These are phyloP conservation scores for Pedionomus torquatus DNA, from an alignment of 2,113 vertebrate genomes.

Conservation along the genomic window DNA sequence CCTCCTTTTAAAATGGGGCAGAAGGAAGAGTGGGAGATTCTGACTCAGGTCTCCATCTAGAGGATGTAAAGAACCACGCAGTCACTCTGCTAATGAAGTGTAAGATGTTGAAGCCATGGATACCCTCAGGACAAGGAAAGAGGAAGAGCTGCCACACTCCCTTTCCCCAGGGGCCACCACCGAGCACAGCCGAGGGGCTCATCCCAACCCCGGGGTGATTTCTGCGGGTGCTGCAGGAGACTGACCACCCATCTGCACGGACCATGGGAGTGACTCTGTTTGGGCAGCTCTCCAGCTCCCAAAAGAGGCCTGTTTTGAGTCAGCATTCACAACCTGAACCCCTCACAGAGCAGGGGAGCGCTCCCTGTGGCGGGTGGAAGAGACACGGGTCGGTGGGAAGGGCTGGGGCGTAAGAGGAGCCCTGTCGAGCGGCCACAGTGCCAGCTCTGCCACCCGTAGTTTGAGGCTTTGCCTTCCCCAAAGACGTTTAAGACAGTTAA, in stretches of 20 bases:
- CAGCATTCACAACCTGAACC: not conserved
- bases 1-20: too few species aligned
- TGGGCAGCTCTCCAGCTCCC: not conserved
- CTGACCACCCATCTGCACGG: not conserved
- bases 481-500: not conserved
- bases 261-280: not conserved
- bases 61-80: not conserved
- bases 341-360: fast-evolving
- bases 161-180: not conserved
- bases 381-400: fast-evolving
- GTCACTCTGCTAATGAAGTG: not conserved
- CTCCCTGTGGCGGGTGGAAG: not conserved
- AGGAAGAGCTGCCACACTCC: not conserved
- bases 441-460: not conserved
- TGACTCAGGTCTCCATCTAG: not conserved
- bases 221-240: not conserved
- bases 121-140: not conserved
- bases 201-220: not conserved
- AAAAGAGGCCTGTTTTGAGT: not conserved
- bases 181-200: not conserved
- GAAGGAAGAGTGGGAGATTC: not conserved
- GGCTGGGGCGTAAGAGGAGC: fast-evolving
- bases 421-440: not conserved
- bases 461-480: not conserved
- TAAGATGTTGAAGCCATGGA: not conserved